Conservation (phyloP, 2,888 invertebrate species). For the Stenoptilia bipunctidactyla region DNA sequence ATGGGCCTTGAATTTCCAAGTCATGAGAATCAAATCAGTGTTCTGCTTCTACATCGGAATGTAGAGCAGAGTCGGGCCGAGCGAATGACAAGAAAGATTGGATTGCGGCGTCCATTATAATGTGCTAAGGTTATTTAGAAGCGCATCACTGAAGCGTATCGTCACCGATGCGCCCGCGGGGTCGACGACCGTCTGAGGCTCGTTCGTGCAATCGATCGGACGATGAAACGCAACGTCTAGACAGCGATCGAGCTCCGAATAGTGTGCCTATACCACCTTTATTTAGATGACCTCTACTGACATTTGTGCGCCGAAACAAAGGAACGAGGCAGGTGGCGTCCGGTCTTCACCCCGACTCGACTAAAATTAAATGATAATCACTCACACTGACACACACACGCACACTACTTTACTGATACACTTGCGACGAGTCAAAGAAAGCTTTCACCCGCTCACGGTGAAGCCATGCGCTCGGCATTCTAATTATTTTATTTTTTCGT, state of each 20-base stretch:
- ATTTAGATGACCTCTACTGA: conserved; percentile 68
- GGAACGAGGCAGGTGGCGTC: conserved; percentile 60
- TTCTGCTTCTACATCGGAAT: neutral
- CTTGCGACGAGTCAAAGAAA: conserved; percentile 30
- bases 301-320: conserved; percentile 66
- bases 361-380: conserved; percentile 57
- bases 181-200: conserved; percentile 66
- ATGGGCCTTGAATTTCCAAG: no score
- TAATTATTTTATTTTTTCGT: conserved; percentile 28
- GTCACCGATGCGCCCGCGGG: conserved; percentile 68
- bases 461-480: conserved; percentile 34
- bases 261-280: conserved; percentile 54
- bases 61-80: neutral
- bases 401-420: no score
- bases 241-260: conserved; percentile 58
- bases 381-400: conserved; percentile 25
- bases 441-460: conserved; percentile 47
- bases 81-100: neutral
- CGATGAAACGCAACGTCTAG: conserved; percentile 66
- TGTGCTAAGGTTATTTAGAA: conserved; percentile 44
- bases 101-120: neutral
- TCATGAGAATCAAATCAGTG: no score
- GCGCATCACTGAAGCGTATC: conserved; percentile 67
- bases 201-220: conserved; percentile 66
- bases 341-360: conserved; percentile 44